Evolutionary conservation across 2,888 invertebrate species (phyloP).

Genomic region (Busseola fusca): DNA sequence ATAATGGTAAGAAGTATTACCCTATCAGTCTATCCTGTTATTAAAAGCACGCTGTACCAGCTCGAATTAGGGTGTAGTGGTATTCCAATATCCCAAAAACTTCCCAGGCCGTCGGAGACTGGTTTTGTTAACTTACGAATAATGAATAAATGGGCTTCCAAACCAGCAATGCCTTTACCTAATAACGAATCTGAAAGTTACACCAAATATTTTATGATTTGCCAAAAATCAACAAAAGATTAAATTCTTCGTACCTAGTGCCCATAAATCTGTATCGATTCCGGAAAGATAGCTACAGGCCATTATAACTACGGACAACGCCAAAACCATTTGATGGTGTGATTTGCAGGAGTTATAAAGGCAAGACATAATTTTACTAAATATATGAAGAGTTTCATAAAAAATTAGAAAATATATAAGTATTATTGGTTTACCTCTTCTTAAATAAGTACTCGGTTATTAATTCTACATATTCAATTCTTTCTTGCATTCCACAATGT

Average conservation of each 20-base stretch:
- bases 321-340: background rate
- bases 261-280: background rate
- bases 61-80: background rate
- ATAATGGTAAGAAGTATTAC: constrained; percentile 76
- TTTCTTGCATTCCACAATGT: no score
- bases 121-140: background rate
- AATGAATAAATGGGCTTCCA: background rate
- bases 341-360: background rate
- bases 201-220: background rate
- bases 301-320: background rate
- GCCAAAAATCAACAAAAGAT: background rate
- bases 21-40: background rate
- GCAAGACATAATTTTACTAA: no score
- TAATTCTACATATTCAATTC: no score
- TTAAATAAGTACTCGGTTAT: background rate
- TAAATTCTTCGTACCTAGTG: background rate
- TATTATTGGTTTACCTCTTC: background rate
- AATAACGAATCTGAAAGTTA: background rate
- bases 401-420: background rate
- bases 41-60: background rate
- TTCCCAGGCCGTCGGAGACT: background rate
- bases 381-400: background rate
- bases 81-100: background rate
- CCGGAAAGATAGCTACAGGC: background rate
- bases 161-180: background rate